phyloP scores from a whole-genome alignment of 2,888 invertebrate genomes.

The Polydrusus pterygomalis region DNA sequence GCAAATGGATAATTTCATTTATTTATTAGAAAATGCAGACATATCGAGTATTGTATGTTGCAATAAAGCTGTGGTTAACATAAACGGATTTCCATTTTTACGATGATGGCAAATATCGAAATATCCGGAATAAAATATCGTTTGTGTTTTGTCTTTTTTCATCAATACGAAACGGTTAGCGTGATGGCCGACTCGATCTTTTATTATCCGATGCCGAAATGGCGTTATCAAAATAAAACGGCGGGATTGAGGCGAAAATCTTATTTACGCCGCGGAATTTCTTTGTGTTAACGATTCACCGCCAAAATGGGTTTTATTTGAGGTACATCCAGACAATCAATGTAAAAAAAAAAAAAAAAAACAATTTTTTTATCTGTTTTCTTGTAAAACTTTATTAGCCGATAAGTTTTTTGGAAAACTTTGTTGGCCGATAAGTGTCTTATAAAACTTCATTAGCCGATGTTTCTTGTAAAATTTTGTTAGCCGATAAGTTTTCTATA shows the following conservation, averaged over 20 bases:
- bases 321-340: too few relatives aligned
- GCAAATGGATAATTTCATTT: background rate
- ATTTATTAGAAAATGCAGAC: background rate
- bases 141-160: constrained; percentile 34
- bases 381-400: too few relatives aligned
- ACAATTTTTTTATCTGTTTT: too few relatives aligned
- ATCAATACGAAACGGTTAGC: constrained; percentile 31
- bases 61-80: constrained; percentile 12
- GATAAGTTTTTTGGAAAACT: too few relatives aligned
- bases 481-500: too few relatives aligned
- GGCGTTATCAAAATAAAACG: constrained; percentile 32
- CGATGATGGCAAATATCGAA: constrained; percentile 30
- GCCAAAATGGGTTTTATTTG: too few relatives aligned
- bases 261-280: background rate
- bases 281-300: too few relatives aligned
- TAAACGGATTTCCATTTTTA: constrained; percentile 35
- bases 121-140: constrained; percentile 34
- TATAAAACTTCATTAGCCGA: too few relatives aligned
- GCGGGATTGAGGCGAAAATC: constrained; percentile 4
- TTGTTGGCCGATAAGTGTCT: too few relatives aligned
- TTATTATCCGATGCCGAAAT: constrained; percentile 32
- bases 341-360: too few relatives aligned
- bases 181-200: constrained; percentile 29
- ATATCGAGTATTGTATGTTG: background rate
- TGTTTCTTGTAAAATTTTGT: too few relatives aligned